Conservation (phyloP, 2,888 invertebrate species). For the Drosophila greeni region DNA sequence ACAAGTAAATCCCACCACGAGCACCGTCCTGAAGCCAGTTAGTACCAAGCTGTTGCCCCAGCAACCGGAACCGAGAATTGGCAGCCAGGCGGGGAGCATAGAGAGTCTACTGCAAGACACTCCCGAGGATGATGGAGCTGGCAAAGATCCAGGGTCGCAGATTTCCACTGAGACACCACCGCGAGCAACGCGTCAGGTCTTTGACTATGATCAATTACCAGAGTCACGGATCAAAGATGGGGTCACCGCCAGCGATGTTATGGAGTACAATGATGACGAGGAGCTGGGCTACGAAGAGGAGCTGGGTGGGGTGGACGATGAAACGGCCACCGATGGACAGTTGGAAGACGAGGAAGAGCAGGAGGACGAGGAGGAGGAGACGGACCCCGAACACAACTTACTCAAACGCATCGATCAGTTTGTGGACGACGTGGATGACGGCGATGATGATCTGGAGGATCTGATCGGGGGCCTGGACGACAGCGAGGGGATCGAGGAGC, state of each 20-base stretch:
- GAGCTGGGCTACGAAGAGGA: conserved; percentile 46
- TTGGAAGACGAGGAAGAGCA: conserved; percentile 24
- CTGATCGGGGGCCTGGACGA: conserved; percentile 55
- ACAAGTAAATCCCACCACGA: conserved; percentile 46
- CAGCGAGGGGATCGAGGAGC: conserved; percentile 38
- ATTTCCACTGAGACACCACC: conserved; percentile 64
- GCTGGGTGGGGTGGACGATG: background rate
- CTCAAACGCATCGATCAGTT: conserved; percentile 72
- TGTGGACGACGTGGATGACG: conserved; percentile 65
- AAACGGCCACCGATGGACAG: conserved; percentile 26
- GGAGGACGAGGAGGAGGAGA: conserved; percentile 2
- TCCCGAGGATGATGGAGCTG: conserved; percentile 30
- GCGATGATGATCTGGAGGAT: conserved; percentile 61
- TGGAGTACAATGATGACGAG: conserved; percentile 46
- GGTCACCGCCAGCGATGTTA: conserved; percentile 45
- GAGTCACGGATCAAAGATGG: conserved; percentile 65
- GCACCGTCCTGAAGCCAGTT: conserved; percentile 62
- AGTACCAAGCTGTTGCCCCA: conserved; percentile 52
- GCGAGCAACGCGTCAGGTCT: conserved; percentile 76
- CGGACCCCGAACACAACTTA: conserved; percentile 56
- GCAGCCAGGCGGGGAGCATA: conserved; percentile 60
- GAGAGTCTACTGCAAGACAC: conserved; percentile 52
- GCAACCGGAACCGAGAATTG: conserved; percentile 63
- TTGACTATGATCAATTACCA: conserved; percentile 78
- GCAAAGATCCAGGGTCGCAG: conserved; percentile 40